Conservation (phyloP, 2,888 invertebrate species). For the Euphydryas editha region DNA sequence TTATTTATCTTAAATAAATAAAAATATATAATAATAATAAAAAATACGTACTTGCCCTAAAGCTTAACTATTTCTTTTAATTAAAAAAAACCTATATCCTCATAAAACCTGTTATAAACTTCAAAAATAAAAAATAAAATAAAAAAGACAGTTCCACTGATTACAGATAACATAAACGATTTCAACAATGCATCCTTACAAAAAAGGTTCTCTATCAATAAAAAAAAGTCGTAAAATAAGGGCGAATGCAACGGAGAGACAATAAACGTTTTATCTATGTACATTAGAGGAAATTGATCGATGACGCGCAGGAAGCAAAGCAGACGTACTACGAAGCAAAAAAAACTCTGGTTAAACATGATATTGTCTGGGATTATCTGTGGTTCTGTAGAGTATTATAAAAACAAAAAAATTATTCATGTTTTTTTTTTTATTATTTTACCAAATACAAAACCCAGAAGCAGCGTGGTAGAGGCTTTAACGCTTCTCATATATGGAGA, state of each 20-base stretch:
- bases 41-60: too few species aligned
- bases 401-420: too few species aligned
- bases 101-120: too few species aligned
- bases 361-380: slow-evolving; percentile 30
- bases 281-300: slow-evolving; percentile 57
- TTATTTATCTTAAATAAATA: too few species aligned
- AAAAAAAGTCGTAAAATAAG: slow-evolving; percentile 24
- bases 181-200: slow-evolving; percentile 5
- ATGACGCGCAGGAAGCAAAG: slow-evolving; percentile 65
- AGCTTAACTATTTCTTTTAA: too few species aligned
- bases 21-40: too few species aligned
- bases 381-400: slow-evolving; percentile 15
- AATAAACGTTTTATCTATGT: slow-evolving; percentile 42
- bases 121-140: background rate
- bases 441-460: too few species aligned
- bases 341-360: slow-evolving; percentile 47
- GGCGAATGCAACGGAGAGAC: slow-evolving; percentile 37
- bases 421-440: too few species aligned
- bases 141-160: background rate
- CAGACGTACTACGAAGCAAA: slow-evolving; percentile 62
- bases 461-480: too few species aligned
- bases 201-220: slow-evolving; percentile 17
- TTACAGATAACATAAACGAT: background rate
- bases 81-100: too few species aligned
- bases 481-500: too few species aligned